Evolutionary conservation across 92 coral and sea anemone species (phyloP).

Genomic region (Parazoanthus darwini): DNA sequence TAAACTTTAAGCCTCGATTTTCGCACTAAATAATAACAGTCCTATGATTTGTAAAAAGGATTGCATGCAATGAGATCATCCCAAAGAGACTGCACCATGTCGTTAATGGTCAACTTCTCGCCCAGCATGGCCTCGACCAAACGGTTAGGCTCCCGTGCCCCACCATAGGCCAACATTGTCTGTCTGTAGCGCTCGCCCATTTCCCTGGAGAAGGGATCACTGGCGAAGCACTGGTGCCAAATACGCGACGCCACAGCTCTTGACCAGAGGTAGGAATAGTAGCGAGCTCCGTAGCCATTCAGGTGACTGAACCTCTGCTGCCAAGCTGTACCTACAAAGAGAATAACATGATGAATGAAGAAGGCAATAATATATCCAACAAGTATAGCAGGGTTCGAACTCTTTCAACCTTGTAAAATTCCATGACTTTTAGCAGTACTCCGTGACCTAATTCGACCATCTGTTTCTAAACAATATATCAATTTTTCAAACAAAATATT

Average conservation of each 20-base stretch:
- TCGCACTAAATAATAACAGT: neutral
- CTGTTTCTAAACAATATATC: too few species aligned
- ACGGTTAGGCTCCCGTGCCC: conserved; percentile 80
- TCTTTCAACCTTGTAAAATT: too few species aligned
- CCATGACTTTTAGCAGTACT: too few species aligned
- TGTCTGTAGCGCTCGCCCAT: conserved; percentile 92
- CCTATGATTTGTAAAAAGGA: conserved; percentile 53
- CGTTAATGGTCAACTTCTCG: conserved; percentile 66
- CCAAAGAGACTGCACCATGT: conserved; percentile 81
- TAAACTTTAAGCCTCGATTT: too few species aligned
- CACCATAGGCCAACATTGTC: conserved; percentile 91
- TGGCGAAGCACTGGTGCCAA: conserved; percentile 95
- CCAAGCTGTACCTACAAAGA: conserved; percentile 88
- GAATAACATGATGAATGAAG: neutral
- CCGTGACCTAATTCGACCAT: too few species aligned
- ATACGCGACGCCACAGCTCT: conserved; percentile 94
- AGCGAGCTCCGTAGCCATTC: conserved; percentile 96
- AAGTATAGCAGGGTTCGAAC: too few species aligned
- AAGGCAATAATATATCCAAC: too few species aligned
- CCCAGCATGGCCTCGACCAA: conserved; percentile 92
- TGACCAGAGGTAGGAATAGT: conserved; percentile 96
- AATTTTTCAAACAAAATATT: too few species aligned
- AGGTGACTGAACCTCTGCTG: conserved; percentile 97
- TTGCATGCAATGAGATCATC: conserved; percentile 72
- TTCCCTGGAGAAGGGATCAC: conserved; percentile 89